Evolutionary conservation across 2,113 vertebrate species (phyloP).

Genomic region (Eptesicus fuscus): DNA sequence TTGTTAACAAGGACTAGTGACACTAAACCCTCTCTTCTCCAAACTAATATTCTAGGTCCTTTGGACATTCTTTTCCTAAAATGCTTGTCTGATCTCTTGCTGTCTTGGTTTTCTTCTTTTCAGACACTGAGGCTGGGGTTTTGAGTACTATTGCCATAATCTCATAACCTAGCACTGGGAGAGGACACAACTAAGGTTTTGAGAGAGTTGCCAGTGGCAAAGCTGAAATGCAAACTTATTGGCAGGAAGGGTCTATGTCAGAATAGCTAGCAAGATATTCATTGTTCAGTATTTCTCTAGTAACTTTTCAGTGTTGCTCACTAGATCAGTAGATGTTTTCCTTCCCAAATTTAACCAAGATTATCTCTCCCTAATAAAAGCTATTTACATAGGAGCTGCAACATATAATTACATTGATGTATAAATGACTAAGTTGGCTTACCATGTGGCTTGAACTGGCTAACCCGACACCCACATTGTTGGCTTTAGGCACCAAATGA

Average conservation of each 20-base stretch:
- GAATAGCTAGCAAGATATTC: neutral
- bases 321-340: slow-evolving; percentile 34
- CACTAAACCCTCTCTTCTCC: neutral
- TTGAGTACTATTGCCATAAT: neutral
- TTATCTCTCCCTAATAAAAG: neutral
- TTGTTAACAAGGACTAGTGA: neutral
- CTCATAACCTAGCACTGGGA: neutral
- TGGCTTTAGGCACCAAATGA: neutral
- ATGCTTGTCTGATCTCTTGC: neutral
- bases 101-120: neutral
- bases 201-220: neutral
- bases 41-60: neutral
- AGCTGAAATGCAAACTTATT: slow-evolving; percentile 10
- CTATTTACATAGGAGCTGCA: neutral
- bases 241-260: neutral
- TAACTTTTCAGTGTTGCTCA: neutral
- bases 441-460: neutral
- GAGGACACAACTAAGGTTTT: neutral
- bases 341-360: neutral
- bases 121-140: neutral
- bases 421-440: neutral
- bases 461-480: neutral
- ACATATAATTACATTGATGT: slow-evolving; percentile 18
- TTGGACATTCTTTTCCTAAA: neutral
- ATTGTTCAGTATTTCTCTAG: neutral